phyloP scores from a whole-genome alignment of 2,888 invertebrate genomes.

The Athalia circularis region DNA sequence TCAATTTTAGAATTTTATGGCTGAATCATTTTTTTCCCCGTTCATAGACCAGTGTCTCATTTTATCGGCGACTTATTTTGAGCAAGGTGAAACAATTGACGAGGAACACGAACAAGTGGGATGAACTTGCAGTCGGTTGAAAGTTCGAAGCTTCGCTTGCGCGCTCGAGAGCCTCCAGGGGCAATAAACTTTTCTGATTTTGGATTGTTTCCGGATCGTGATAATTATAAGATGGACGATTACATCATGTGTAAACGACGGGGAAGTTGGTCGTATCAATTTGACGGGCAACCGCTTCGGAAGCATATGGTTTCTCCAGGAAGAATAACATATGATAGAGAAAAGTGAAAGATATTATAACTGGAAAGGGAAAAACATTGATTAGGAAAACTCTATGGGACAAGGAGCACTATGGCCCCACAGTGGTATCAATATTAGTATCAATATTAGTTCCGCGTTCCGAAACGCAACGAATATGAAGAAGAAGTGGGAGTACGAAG shows the following conservation, averaged over 20 bases:
- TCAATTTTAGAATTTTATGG: too few relatives aligned
- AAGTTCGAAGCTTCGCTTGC: background rate
- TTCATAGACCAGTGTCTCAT: too few relatives aligned
- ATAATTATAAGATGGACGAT: conserved; percentile 3
- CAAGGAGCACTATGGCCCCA: conserved; percentile 4
- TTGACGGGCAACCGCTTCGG: background rate
- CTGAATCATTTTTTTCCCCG: too few relatives aligned
- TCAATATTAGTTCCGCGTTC: conserved; percentile 28
- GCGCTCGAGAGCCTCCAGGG: background rate
- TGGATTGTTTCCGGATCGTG: conserved; percentile 10
- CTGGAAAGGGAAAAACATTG: conserved; percentile 22
- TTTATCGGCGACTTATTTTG: too few relatives aligned
- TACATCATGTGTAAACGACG: background rate
- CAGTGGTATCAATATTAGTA: conserved; percentile 27
- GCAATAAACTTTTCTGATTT: conserved; percentile 24
- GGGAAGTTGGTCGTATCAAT: conserved; percentile 18
- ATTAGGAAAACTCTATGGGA: conserved; percentile 40
- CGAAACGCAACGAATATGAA: background rate
- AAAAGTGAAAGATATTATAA: conserved; percentile 52
- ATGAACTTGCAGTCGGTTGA: too few relatives aligned
- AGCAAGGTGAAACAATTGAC: too few relatives aligned
- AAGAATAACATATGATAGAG: conserved; percentile 51
- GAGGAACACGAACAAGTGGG: too few relatives aligned
- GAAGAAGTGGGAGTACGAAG: background rate
- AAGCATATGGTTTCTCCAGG: conserved; percentile 32